Evolutionary conservation across 2,888 invertebrate species (phyloP), one percentile per base, ranked within the genome.

Genomic region (Falcaria lacertinaria): DNA sequence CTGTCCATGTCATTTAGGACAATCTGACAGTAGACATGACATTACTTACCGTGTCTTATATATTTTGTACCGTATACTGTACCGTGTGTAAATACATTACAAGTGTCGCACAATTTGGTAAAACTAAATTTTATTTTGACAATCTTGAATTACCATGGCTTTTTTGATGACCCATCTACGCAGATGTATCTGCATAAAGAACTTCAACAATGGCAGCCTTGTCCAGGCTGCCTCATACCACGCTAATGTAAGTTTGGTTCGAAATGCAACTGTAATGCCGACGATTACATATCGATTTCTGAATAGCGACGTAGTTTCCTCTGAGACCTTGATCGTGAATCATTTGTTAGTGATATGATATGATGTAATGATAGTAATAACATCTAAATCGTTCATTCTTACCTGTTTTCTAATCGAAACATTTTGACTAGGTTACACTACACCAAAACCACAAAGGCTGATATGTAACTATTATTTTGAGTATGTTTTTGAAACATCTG

Each of bases 181-280:
- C 36, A 75, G 73, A 56, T 85, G 87, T 51, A 63, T 84, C 40
- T 86, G 89, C 56, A 47, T 80, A 19, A 79, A 69, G 47, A 79
- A 71, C 49, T 60, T 80, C 4, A 86, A 76, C 49, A 79, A 60
- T 37, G 60, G 79, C 8, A 76, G 70, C 48, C 48, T 69, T 33
- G 50, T 91, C 42, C 93, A 91, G 52, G 86, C 90, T 15, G 90
- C 92, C 40, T 86, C 91, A 16, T 95, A 95, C 75, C 95, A 95
- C 72, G 93, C 93, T 46, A 95, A 95, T 74, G 95, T 95, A 79
- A 92, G 90, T 90, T 68, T 57, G 17, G n/a, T n/a, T n/a, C n/a
- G 53, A 15, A 41, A 45, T 54, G 43, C 69, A 74, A 74, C 69
- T 54, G 43, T 70, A 74, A 73, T 70, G 70, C 69, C 77, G 64